Percentiles rank a stretch among this genome's conserved stretches.
Conservation (phyloP, 2,113 vertebrate genomes). For the Morone saxatilis region DNA sequence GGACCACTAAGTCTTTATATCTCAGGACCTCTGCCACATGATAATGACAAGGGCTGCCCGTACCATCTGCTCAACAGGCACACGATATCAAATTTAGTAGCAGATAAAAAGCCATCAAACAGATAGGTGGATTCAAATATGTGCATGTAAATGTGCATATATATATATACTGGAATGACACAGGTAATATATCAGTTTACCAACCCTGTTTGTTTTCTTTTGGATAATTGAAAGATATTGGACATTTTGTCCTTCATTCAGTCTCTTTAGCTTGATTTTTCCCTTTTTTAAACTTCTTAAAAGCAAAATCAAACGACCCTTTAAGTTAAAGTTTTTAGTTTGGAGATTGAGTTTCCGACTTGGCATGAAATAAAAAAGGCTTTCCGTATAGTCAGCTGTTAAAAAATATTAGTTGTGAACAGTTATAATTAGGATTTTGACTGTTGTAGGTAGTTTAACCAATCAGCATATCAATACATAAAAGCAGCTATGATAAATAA, state of each 20-base stretch:
- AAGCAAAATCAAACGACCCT: background rate
- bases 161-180: background rate
- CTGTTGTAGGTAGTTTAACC: background rate
- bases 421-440: background rate
- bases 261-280: background rate
- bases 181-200: background rate
- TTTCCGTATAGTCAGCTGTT: background rate
- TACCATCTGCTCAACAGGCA: slow-evolving; percentile 59
- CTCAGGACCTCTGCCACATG: slow-evolving; percentile 34
- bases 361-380: background rate
- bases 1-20: slow-evolving; percentile 39
- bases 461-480: no score
- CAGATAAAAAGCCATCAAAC: slow-evolving; percentile 9
- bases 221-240: background rate
- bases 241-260: no score
- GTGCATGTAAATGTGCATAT: background rate
- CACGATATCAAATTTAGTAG: slow-evolving; percentile 10
- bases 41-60: slow-evolving; percentile 36
- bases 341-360: background rate
- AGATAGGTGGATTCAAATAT: background rate
- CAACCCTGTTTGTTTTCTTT: background rate
- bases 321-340: background rate
- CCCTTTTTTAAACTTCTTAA: background rate
- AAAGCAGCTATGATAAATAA: background rate
- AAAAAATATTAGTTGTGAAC: background rate